Base-by-base conservation (phyloP, 2,888 invertebrate genomes). In the Isoperla grammatica region DNA sequence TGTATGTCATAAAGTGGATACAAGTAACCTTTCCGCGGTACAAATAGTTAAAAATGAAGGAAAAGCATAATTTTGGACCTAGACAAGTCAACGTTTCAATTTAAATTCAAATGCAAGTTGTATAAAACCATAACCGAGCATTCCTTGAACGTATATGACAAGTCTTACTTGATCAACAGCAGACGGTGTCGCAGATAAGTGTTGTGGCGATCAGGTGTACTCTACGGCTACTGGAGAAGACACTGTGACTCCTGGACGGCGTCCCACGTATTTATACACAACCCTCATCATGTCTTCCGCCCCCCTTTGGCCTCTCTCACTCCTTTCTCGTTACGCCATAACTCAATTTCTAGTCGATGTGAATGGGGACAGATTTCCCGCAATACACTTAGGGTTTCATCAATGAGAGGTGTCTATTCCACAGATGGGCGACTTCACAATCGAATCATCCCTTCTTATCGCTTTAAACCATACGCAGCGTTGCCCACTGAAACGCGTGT, bases 281-380 rank as follows among this genome's bases (percentile, higher is more conserved):
- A n/a, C 58, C 50, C 35, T 15, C 17, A 45, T 11, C 12, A 48
- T 20, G 6, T 29, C 17, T 20, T 53, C 17, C 35, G 1, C 23
- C n/a, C n/a, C n/a, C n/a, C n/a, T n/a, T n/a, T n/a, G n/a, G n/a
- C n/a, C 37, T 42, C 29, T 1, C 39, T 53, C 12, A n/a, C 17
- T 19, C 37, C 9, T 11, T 11, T 37, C 39, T 35, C 20, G 19
- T 1, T 23, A 22, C 42, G 42, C 53, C 59, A 54, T 59, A 59
- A 59, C 54, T 59, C 59, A 54, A 59, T 59, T 54, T 29, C 59
- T 22, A 58, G 50, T 49, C 58, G 42, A 58, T 58, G 50, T 43
- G 53, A 37, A 45, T 39, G 37, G 39, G 29, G 37, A 53, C 39
- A 50, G 50, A 50, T 50, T 50, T n/a, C 12, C 22, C 29, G 29